Conservation (phyloP, 1,140 invertebrate species). For the Bombyx mandarina region DNA sequence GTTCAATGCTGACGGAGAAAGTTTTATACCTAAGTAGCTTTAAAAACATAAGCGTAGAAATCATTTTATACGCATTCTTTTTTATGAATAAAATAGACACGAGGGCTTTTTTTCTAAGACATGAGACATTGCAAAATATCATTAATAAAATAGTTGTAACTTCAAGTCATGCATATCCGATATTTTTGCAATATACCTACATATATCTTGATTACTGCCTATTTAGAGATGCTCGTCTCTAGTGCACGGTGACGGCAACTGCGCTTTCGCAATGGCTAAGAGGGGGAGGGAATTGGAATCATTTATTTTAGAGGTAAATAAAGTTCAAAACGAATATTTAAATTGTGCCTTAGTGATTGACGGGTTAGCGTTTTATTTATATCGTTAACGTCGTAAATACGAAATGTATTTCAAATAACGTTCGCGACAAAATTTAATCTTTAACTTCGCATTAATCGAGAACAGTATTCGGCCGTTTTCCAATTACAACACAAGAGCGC, state of each 20-base stretch:
- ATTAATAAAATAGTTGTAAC: too few species aligned
- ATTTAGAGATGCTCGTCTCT: background rate
- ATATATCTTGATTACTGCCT: too few species aligned
- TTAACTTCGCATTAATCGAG: constrained; percentile 16
- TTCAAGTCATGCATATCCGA: too few species aligned
- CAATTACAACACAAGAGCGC: too few species aligned
- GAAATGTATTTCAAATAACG: too few species aligned
- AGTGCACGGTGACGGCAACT: background rate
- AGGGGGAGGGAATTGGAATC: constrained; percentile 46
- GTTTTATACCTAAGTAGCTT: background rate
- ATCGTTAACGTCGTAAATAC: too few species aligned
- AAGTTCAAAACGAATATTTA: constrained; percentile 66
- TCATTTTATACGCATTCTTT: constrained; percentile 6
- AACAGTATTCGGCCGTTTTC: constrained; percentile 6
- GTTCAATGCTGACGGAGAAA: too few species aligned
- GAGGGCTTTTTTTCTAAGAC: too few species aligned
- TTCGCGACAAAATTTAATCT: constrained; percentile 6
- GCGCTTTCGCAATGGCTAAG: constrained; percentile 1
- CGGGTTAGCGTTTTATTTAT: constrained; percentile 31
- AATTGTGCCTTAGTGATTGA: constrained; percentile 69
- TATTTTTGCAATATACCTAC: too few species aligned
- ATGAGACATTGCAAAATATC: too few species aligned
- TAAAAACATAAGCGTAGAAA: constrained; percentile 3
- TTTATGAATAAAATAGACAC: background rate
- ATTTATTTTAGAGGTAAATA: constrained; percentile 62